Evolutionary conservation across 2,888 invertebrate species (phyloP), one percentile per base, ranked within the genome.

Genomic region (Cryptus armator): DNA sequence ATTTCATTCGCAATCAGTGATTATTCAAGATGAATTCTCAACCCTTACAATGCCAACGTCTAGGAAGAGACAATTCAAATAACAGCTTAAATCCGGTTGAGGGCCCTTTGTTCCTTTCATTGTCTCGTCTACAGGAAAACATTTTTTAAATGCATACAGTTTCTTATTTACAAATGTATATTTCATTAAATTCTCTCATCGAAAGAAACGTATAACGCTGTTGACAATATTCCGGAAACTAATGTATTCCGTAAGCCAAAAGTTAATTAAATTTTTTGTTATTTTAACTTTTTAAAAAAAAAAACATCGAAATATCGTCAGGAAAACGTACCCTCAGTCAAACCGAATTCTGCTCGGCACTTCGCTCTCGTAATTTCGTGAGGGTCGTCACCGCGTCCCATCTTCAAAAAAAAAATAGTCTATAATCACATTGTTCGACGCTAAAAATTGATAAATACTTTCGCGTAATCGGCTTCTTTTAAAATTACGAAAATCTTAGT

Each of bases 1-100:
- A 51, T 44, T n/a, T n/a, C n/a, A 43, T 6, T 16, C 12, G 19
- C 48, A 12, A 59, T 59, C 29, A 59, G 59, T 29, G 4, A 53
- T 24, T 16, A 10, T 19, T 16, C 10, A 2, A 53, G 3, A 24
- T 29, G 29, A 12, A 10, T 37, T 46, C 7, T 70, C 16, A 14
- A 51, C n/a, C 53, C 80, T 59, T 82, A 86, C 86, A 43, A 86
- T 44, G 37, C 79, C 59, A 2, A 77, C 24, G 46, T 72, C 76
- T 62, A 83, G 48, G 10, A 88, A 37, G 37, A 83, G 84, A 70
- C 88, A 88, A 12, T 68, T 81, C 7, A 86, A 43, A 32, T 85
- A 87, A 37, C 88, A 88, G 16, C 82, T 80, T 37, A 83, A 51
- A 32, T 84, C 46, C 16, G 81, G 68, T 48, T 72, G 74, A 6